phyloP scores from a whole-genome alignment of 2,113 vertebrate genomes.

The Myrmecophaga tridactyla region DNA sequence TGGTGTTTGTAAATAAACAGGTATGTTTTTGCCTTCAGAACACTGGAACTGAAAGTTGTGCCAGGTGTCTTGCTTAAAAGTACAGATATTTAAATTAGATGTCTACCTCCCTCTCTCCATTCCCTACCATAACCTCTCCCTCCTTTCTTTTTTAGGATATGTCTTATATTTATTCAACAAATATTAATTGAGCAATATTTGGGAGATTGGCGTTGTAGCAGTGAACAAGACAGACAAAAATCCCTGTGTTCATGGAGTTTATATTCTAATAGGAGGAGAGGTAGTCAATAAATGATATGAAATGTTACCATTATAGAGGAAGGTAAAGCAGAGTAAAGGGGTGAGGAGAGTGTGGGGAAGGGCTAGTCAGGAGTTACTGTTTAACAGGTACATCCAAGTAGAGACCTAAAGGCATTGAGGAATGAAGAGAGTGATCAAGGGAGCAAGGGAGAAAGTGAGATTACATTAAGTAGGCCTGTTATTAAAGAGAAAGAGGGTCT shows the following conservation, averaged over 20 bases:
- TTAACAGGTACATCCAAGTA: not conserved
- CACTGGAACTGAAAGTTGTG: not conserved
- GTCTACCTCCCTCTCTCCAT: not conserved
- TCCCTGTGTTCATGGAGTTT: not conserved
- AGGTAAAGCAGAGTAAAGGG: not conserved
- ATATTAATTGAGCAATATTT: too few relatives aligned
- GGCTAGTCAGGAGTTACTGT: not conserved
- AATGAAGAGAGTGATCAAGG: not conserved
- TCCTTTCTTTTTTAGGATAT: not conserved
- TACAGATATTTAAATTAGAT: not conserved
- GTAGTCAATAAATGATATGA: not conserved
- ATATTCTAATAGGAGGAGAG: not conserved
- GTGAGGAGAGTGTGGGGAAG: not conserved
- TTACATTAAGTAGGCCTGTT: not conserved
- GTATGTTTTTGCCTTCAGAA: slow-evolving; percentile 62
- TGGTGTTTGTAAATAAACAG: slow-evolving; percentile 92
- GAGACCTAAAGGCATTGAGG: not conserved
- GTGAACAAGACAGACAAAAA: too few relatives aligned
- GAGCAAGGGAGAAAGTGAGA: not conserved
- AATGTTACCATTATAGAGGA: not conserved
- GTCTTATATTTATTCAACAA: not conserved
- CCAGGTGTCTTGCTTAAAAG: not conserved
- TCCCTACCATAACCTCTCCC: not conserved
- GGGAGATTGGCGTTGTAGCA: too few relatives aligned
- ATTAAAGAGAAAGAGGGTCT: not conserved